Evolutionary conservation across 2,888 invertebrate species (phyloP), one percentile per base, ranked within the genome.

Genomic region (Tetragonula carbonaria): DNA sequence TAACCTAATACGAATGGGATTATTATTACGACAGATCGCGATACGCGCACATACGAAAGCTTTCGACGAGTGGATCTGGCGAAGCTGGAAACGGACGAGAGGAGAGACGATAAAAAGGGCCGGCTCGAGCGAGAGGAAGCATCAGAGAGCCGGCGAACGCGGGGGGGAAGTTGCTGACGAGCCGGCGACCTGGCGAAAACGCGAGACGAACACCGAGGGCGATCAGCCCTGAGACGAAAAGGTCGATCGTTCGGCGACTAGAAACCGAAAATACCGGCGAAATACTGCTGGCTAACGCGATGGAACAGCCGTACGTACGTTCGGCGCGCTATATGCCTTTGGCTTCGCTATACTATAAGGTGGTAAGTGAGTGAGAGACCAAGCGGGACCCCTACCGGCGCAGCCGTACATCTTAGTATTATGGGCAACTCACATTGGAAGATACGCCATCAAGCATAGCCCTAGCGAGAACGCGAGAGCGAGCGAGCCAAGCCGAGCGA

Each of bases 341-440:
- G 92, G 91, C 91, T 93, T 93, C 92, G 92, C 92, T 93, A 93
- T 93, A 93, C 93, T 93, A 93, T 93, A 93, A 93, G 93, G 92
- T 93, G 92, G 93, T 92, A 93, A 93, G 89, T 90, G 90, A 90
- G 90, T 91, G 93, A 91, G 93, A 92, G 93, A 93, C 93, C 91
- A 85, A 88, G 86, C 87, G 84, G 92, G 94, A 94, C 94, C 94
- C 94, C 94, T 94, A 94, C 95, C 95, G 95, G 96, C 96, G 96
- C 96, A 96, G 96, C 95, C 96, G 96, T 96, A 96, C 95, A 96
- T 95, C 95, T 96, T 96, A 96, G 96, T 95, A 95, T 96, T 96
- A 96, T 95, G 95, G 96, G 95, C 95, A 95, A 95, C 95, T 95
- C 96, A 96, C 96, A 96, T 96, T 96, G 96, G 96, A 96, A 96